Evolutionary conservation across 2,888 invertebrate species (phyloP).

Genomic region (Ypsolopha scabrella): DNA sequence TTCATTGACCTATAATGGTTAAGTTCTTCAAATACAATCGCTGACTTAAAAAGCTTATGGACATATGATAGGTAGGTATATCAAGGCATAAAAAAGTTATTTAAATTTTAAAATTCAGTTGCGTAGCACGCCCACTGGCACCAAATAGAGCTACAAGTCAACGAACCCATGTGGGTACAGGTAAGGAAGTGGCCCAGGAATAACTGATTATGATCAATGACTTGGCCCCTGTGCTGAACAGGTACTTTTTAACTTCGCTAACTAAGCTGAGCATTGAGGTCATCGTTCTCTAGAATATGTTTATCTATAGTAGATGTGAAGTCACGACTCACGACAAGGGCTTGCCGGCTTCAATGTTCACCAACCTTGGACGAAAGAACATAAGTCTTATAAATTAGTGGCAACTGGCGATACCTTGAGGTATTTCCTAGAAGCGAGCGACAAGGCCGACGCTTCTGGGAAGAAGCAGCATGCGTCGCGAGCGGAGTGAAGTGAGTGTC

Average conservation of each 20-base stretch:
- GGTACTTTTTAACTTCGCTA: neutral
- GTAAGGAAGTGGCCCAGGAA: neutral
- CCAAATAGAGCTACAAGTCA: neutral
- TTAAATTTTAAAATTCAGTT: no score
- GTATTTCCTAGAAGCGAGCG: slow-evolving; percentile 52
- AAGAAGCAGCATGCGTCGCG: slow-evolving; percentile 21
- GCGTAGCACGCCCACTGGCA: no score
- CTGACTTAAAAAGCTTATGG: no score
- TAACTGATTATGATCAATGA: slow-evolving; percentile 1
- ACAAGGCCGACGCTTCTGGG: slow-evolving; percentile 62
- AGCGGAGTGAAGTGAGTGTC: neutral
- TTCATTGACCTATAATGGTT: no score
- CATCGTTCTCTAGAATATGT: slow-evolving; percentile 26
- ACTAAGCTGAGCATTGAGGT: slow-evolving; percentile 22
- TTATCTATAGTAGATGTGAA: slow-evolving; percentile 11
- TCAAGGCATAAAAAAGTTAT: no score
- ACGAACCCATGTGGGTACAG: neutral
- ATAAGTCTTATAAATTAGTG: slow-evolving; percentile 64
- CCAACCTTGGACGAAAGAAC: slow-evolving; percentile 48
- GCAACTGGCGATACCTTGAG: slow-evolving; percentile 48
- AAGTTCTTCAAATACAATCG: no score
- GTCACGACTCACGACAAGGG: slow-evolving; percentile 23
- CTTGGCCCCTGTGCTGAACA: neutral
- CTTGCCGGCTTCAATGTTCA: slow-evolving; percentile 20
- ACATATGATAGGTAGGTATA: no score